Evolutionary conservation across 2,797 vertebrate species (phyloP), one percentile per base, ranked within the genome.

Genomic region (Denticeps clupeoides): DNA sequence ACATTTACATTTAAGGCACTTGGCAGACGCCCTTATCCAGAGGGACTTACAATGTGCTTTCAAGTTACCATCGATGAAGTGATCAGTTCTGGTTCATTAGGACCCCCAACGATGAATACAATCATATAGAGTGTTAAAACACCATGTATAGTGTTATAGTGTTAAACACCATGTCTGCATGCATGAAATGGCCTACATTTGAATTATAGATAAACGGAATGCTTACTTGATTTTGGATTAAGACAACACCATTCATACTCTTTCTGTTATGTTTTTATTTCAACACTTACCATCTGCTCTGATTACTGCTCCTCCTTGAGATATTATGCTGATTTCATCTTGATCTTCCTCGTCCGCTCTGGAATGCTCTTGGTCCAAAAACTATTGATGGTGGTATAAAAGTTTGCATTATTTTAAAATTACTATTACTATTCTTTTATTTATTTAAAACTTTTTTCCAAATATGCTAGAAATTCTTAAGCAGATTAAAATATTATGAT

Each of bases 341-440:
- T 21, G 35, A 21, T 19, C 16, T 9, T 38, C 38, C 11, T 49
- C 45, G 7, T 60, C 44, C 2, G 35, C 18, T 23, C 40, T 27
- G 13, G 60, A 50, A 26, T 53, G 50, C 24, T 59, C 57, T 41
- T 57, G 23, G 4, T 49, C 49, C 5, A 37, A 42, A 48, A 51
- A 24, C 64, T 66, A 29, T 15, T 32, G 41, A 53, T 2, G 44
- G 44, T 4, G 35, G 32, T 46, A 26, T 22, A 46, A 25, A 10
- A 7, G 38, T 12, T 6, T 24, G 24, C 23, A 24, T 24, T 24
- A 24, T 6, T 27, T 26, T 27, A 9, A 26, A 11, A 10, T 26
- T 27, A 10, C 8, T 24, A 24, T 26, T 26, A 6, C 8, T 7
- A 24, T 26, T 28, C 2, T 28, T 11, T 40, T 4, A 19, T 2